Percentiles rank a stretch among this genome's conserved stretches.
phyloP scores from a whole-genome alignment of 2,113 vertebrate species.

The Gobiocypris rarus region DNA sequence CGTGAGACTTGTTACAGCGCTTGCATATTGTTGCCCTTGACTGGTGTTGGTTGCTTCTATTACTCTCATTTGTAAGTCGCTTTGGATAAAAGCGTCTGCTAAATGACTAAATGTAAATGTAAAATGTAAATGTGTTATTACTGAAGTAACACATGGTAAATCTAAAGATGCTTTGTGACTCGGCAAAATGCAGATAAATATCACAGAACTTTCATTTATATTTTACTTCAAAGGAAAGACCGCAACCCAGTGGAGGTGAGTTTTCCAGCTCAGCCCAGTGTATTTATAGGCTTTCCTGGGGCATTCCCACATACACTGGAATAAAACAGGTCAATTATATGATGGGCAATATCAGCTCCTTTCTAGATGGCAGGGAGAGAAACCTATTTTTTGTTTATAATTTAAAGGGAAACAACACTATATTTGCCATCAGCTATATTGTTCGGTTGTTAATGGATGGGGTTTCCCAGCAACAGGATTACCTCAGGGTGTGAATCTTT shows the following conservation, averaged over 20 bases:
- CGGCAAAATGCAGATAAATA: slow-evolving; percentile 31
- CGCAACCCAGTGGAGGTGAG: slow-evolving; percentile 22
- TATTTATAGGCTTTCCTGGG: slow-evolving; percentile 47
- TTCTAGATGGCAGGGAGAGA: slow-evolving; percentile 10
- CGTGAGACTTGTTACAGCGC: no score
- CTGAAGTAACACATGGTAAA: neutral
- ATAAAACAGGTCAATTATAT: slow-evolving; percentile 49
- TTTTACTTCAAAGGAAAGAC: neutral
- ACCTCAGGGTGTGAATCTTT: slow-evolving; percentile 30
- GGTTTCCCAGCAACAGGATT: slow-evolving; percentile 1
- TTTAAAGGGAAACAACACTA: slow-evolving; percentile 27
- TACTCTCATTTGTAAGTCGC: no score
- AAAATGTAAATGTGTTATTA: no score
- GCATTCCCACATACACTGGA: slow-evolving; percentile 43
- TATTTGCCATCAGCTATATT: slow-evolving; percentile 23
- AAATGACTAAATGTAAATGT: no score
- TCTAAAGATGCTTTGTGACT: slow-evolving; percentile 20
- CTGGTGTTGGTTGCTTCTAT: no score
- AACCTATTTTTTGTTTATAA: neutral
- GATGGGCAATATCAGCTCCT: slow-evolving; percentile 33
- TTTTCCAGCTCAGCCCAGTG: slow-evolving; percentile 17
- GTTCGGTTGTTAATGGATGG: slow-evolving; percentile 12
- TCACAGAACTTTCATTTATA: slow-evolving; percentile 10
- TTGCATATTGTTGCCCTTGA: no score
- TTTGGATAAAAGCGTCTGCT: no score